Conservation (phyloP, 2,797 vertebrate species). For the Amblyopsis hoosieri region DNA sequence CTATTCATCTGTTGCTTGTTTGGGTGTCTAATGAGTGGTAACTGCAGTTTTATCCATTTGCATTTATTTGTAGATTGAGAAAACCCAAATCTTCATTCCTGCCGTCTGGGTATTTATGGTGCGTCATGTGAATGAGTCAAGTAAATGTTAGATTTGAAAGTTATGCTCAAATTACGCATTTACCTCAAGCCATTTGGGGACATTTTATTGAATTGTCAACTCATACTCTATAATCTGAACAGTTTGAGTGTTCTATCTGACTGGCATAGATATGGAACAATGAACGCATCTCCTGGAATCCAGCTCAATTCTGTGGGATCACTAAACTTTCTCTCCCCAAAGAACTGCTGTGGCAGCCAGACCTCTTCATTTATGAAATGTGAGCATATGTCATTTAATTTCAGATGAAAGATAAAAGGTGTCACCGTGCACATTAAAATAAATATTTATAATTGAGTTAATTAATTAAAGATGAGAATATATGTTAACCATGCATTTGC, state of each 20-base stretch:
- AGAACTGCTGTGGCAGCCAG: conserved; percentile 66
- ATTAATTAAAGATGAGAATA: no score
- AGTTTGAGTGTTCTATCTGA: not conserved
- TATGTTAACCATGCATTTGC: no score
- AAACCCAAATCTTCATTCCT: conserved; percentile 71
- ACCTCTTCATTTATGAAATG: conserved; percentile 68
- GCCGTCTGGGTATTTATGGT: conserved; percentile 61
- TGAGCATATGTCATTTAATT: conserved; percentile 31
- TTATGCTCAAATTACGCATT: no score
- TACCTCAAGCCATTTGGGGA: no score
- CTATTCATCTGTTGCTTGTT: no score
- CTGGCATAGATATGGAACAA: conserved; percentile 58
- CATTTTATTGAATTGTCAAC: no score
- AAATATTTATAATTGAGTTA: no score
- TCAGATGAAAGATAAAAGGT: not conserved
- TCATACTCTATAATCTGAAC: no score
- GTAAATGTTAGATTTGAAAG: no score
- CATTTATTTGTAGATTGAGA: conserved; percentile 61
- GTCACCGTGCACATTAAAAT: no score
- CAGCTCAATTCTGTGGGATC: conserved; percentile 69
- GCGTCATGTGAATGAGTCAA: conserved; percentile 19
- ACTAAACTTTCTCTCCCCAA: conserved; percentile 50
- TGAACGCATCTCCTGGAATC: conserved; percentile 68
- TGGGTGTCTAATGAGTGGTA: no score
- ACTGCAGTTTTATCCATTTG: not conserved